Evolutionary conservation across 2,797 vertebrate genomes (phyloP).

Genomic region (Pangasius larnaudii): DNA sequence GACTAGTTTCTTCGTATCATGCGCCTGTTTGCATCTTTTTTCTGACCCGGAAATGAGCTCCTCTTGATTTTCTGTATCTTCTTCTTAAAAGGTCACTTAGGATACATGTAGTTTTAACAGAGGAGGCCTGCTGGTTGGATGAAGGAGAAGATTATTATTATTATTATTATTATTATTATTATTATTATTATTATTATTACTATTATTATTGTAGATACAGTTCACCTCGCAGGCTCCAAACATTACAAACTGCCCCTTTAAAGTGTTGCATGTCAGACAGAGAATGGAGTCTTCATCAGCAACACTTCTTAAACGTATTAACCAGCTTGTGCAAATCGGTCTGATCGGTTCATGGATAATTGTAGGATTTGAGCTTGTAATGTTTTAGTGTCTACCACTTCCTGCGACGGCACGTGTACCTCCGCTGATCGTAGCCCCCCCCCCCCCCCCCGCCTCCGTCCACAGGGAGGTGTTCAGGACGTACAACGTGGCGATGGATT

Average conservation of each 20-base stretch:
- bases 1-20: neutral
- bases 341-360: neutral
- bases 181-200: too few species aligned
- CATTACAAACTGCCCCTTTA: neutral
- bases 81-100: neutral
- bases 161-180: too few species aligned
- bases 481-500: constrained; percentile 94
- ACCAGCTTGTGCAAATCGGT: neutral
- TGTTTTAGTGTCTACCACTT: neutral
- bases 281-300: neutral
- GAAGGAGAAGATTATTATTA: neutral
- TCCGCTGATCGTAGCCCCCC: neutral
- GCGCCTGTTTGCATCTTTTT: neutral
- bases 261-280: neutral
- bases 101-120: neutral
- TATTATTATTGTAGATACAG: neutral
- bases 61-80: neutral
- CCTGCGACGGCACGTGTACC: neutral
- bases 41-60: neutral
- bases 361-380: neutral
- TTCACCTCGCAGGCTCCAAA: neutral
- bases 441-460: neutral
- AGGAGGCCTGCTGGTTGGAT: neutral
- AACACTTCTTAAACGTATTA: neutral
- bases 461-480: constrained; percentile 91